These are phyloP conservation scores for Epinephelus moara DNA, from an alignment of 2,113 vertebrate genomes.

Conservation along the genomic window DNA sequence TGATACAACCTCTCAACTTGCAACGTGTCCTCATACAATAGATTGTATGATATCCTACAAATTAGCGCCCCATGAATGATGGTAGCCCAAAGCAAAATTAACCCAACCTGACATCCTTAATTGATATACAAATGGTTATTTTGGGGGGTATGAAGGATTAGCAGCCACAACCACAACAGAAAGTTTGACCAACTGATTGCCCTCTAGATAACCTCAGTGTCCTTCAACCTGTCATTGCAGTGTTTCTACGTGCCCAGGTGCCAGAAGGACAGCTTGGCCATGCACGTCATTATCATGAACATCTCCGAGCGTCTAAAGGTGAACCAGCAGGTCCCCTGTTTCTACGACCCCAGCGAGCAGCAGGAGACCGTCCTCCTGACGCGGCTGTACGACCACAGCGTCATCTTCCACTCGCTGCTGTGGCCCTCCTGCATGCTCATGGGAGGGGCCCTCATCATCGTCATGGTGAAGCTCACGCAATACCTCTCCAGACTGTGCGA, in stretches of 20 bases:
- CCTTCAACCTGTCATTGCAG: slow-evolving; percentile 77
- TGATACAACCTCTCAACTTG: too few species aligned
- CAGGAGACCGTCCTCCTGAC: slow-evolving; percentile 91
- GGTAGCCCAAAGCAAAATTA: too few species aligned
- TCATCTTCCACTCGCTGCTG: slow-evolving; percentile 91
- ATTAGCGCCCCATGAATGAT: too few species aligned
- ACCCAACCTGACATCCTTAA: too few species aligned
- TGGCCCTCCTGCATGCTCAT: slow-evolving; percentile 94
- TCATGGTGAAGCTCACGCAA: slow-evolving; percentile 96
- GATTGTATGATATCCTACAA: too few species aligned
- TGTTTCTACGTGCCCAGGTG: slow-evolving; percentile 96
- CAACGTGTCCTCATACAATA: too few species aligned
- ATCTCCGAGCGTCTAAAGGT: slow-evolving; percentile 92
- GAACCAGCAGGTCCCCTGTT: slow-evolving; percentile 91
- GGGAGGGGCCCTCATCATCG: slow-evolving; percentile 89
- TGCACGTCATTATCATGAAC: slow-evolving; percentile 86
- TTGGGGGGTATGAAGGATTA: too few species aligned
- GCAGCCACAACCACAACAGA: slow-evolving; percentile 10
- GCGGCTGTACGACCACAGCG: slow-evolving; percentile 89
- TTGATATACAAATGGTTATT: too few species aligned
- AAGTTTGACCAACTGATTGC: neutral
- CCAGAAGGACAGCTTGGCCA: slow-evolving; percentile 89
- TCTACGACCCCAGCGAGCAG: slow-evolving; percentile 89
- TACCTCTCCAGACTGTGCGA: slow-evolving; percentile 95
- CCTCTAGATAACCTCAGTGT: slow-evolving; percentile 27